Percentiles rank a stretch among this genome's conserved stretches.
Evolutionary conservation across 2,797 vertebrate species (phyloP).

Genomic region (Calcarius lapponicus): DNA sequence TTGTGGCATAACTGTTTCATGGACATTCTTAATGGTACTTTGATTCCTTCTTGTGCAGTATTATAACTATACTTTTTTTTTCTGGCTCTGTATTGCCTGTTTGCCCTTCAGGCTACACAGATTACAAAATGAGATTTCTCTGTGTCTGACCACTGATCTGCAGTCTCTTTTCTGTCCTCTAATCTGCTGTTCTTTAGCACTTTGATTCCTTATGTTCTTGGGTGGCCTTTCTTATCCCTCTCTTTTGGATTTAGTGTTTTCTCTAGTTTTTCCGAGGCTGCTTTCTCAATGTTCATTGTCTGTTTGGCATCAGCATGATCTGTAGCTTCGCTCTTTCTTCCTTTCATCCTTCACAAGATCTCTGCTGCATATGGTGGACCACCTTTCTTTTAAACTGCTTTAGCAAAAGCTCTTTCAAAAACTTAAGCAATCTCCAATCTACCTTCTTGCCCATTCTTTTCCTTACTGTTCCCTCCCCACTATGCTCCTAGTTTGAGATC

Average conservation of each 20-base stretch:
- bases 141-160: slow-evolving; percentile 57
- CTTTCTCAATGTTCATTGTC: slow-evolving; percentile 71
- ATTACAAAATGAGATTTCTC: slow-evolving; percentile 56
- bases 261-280: slow-evolving; percentile 40
- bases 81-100: slow-evolving; percentile 18
- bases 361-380: slow-evolving; percentile 61
- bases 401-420: slow-evolving; percentile 64
- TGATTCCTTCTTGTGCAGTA: slow-evolving; percentile 18
- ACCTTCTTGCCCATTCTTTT: slow-evolving; percentile 60
- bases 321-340: slow-evolving; percentile 48
- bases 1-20: neutral
- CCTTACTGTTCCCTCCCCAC: slow-evolving; percentile 39
- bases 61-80: neutral
- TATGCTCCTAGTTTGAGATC: slow-evolving; percentile 55
- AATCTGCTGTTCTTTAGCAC: slow-evolving; percentile 67
- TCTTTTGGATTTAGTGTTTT: slow-evolving; percentile 67
- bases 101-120: slow-evolving; percentile 47
- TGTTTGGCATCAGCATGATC: slow-evolving; percentile 69
- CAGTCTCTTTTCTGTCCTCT: slow-evolving; percentile 59
- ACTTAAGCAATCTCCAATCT: slow-evolving; percentile 47
- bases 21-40: slow-evolving; percentile 12
- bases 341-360: slow-evolving; percentile 69
- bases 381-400: slow-evolving; percentile 67
- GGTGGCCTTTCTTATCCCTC: slow-evolving; percentile 66
- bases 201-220: slow-evolving; percentile 69